Conservation (phyloP, 2,888 invertebrate genomes). For the Scaptomyza reducta region DNA sequence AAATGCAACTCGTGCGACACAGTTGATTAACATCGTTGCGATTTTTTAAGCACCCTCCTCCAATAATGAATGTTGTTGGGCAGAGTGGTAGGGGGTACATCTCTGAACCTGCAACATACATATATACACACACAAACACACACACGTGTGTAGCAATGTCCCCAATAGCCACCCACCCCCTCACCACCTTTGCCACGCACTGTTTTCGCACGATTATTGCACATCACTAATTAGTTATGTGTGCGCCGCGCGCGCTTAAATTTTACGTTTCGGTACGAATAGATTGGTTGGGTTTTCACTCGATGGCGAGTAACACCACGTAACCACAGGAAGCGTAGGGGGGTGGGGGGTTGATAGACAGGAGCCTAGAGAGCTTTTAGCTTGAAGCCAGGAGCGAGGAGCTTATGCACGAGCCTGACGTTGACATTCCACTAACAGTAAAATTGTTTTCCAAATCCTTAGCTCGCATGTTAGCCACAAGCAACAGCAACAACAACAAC, state of each 20-base stretch:
- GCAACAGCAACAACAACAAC: slow-evolving; percentile 36
- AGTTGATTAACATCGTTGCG: slow-evolving; percentile 76
- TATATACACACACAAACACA: not conserved
- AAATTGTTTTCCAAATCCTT: slow-evolving; percentile 78
- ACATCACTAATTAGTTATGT: slow-evolving; percentile 77
- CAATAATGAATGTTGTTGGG: not conserved
- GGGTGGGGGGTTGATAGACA: not conserved
- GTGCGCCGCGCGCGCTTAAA: slow-evolving; percentile 58
- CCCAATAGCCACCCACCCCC: not conserved
- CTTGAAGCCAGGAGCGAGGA: slow-evolving; percentile 8
- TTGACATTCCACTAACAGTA: slow-evolving; percentile 77
- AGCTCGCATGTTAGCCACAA: slow-evolving; percentile 75
- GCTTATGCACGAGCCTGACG: slow-evolving; percentile 55
- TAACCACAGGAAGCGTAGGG: not conserved
- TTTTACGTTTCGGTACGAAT: slow-evolving; percentile 58
- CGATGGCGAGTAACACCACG: not conserved
- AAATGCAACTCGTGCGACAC: slow-evolving; percentile 67
- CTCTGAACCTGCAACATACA: slow-evolving; percentile 17
- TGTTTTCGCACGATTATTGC: slow-evolving; percentile 68
- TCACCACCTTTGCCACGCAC: not conserved
- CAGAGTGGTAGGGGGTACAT: slow-evolving; percentile 9
- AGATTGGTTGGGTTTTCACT: slow-evolving; percentile 5
- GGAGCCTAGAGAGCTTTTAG: not conserved
- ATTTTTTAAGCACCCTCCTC: slow-evolving; percentile 33
- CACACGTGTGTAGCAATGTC: not conserved